Evolutionary conservation across 2,797 vertebrate genomes (phyloP), one percentile per base, ranked within the genome.

Genomic region (Eulemur mongoz): DNA sequence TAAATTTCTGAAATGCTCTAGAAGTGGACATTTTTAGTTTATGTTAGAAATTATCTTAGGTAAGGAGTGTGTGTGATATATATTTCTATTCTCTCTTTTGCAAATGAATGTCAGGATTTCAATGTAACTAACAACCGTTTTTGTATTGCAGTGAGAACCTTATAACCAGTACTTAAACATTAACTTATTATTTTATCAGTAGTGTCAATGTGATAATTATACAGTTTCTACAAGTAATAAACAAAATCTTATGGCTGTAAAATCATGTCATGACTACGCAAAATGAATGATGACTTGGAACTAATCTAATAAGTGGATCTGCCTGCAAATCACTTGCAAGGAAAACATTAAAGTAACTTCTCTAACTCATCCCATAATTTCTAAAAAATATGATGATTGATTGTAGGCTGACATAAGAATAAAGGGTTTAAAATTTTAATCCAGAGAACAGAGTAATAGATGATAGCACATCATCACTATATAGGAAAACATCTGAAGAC

Each of bases 11-110:
- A 94, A 52, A 32, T 35, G 57, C 92, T 88, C 63, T 84, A 17
- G 30, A 76, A 80, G 45, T 83, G 65, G 27, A 79, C 3, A 48
- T 57, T 45, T 96, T 94, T 83, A 54, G 81, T 90, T 59, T 94
- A 73, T 35, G 45, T 79, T 86, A 92, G 54, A 78, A 69, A 82
- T 45, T 69, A 87, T 54, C 22, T 95, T 94, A 80, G 38, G 67
- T 70, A 80, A 91, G 23, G 25, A 80, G 2, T 27, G 3, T 65
- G 14, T 69, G 2, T 63, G 52, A 69, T 35, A 48, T 25, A 7
- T 81, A 81, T 84, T 93, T 89, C 14, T 91, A 65, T 59, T 92
- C 32, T 89, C 43, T 89, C 18, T 87, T 72, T 92, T 76, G 52
- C 73, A 15, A 90, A 85, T 91, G 27, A 84, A 85, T 88, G 30